Conservation (phyloP, 2,113 vertebrate species). For the Melierax canorus region DNA sequence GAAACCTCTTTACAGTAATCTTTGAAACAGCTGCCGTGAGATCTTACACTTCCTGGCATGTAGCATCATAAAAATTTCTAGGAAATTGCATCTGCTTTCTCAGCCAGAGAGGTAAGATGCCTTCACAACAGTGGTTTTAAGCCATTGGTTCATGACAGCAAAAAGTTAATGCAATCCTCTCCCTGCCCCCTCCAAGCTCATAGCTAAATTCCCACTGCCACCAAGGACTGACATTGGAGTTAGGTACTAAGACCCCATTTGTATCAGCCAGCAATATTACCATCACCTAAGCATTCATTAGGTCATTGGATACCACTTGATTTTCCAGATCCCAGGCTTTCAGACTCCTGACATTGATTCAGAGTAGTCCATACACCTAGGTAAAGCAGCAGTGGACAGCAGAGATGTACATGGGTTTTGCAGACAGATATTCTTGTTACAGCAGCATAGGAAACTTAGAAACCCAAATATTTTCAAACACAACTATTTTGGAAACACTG, state of each 20-base stretch:
- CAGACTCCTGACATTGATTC: background rate
- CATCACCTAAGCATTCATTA: background rate
- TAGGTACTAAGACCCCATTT: background rate
- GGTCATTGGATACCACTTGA: background rate
- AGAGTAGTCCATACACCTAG: background rate
- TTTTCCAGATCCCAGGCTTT: background rate
- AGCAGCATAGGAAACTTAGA: background rate
- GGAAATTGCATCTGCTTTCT: constrained; percentile 39
- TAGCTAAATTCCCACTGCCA: background rate
- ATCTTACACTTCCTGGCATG: constrained; percentile 14
- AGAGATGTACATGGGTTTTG: background rate
- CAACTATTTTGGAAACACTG: background rate
- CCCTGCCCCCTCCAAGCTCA: rapidly evolving
- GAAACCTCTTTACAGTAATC: background rate
- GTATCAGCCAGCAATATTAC: background rate
- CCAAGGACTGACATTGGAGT: background rate
- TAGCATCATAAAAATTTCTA: constrained; percentile 34
- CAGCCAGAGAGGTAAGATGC: constrained; percentile 26
- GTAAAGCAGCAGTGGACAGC: background rate
- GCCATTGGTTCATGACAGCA: background rate
- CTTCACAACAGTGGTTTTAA: background rate
- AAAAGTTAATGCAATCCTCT: background rate
- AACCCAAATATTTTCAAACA: background rate
- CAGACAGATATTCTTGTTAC: background rate
- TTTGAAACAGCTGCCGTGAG: background rate